phyloP scores from a whole-genome alignment of 1,140 invertebrate species.

The Megathymus violae region DNA sequence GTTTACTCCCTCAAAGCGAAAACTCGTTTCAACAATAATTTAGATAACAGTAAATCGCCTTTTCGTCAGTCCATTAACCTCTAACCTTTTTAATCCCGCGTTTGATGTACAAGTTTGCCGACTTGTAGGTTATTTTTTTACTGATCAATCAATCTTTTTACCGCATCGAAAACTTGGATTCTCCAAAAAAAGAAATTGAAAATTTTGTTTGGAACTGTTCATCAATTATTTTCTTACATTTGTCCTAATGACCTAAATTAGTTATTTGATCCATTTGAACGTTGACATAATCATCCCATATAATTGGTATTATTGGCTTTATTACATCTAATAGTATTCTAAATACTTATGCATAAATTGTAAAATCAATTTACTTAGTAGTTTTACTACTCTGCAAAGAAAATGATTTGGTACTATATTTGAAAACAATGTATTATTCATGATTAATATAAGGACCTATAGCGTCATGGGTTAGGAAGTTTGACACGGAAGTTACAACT shows the following conservation, averaged over 20 bases:
- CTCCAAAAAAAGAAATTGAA: slow-evolving; percentile 1
- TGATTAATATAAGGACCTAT: no score
- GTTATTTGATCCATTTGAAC: background rate
- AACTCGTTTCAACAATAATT: slow-evolving; percentile 24
- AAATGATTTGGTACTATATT: no score
- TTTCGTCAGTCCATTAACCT: slow-evolving; percentile 16
- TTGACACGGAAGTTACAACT: background rate
- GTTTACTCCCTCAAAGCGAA: slow-evolving; percentile 10
- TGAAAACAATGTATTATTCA: no score
- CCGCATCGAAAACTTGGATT: background rate
- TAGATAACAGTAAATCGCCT: slow-evolving; percentile 19
- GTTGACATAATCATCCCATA: background rate
- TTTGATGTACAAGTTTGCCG: slow-evolving; percentile 8
- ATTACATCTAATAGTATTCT: no score
- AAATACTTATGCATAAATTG: no score
- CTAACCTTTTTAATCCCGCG: slow-evolving; percentile 13
- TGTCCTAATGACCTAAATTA: slow-evolving; percentile 2
- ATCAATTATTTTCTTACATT: slow-evolving; percentile 3
- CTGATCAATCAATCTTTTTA: slow-evolving; percentile 20
- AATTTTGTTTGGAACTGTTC: slow-evolving; percentile 2
- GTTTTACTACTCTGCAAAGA: no score
- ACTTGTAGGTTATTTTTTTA: background rate
- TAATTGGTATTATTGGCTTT: background rate
- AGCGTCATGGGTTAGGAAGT: background rate
- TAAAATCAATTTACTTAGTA: no score